phyloP scores from a whole-genome alignment of 2,888 invertebrate species.

The Amphipoea oculea region DNA sequence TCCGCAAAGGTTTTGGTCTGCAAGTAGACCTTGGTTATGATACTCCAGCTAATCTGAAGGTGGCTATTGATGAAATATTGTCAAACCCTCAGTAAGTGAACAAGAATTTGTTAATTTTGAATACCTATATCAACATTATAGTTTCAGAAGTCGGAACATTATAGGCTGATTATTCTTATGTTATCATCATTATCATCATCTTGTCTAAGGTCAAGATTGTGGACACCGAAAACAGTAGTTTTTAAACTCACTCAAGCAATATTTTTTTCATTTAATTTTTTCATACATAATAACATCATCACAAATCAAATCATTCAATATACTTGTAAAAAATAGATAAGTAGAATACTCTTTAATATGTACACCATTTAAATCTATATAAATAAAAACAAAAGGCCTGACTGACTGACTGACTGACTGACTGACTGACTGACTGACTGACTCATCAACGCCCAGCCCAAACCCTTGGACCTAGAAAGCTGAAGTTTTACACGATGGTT shows the following conservation, averaged over 20 bases:
- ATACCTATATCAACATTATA: background rate
- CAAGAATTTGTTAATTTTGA: background rate
- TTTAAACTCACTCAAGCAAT: no score
- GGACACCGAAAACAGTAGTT: background rate
- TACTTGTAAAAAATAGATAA: background rate
- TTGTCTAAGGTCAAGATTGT: background rate
- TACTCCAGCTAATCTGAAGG: conserved; percentile 69
- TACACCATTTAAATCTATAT: background rate
- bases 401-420: no score
- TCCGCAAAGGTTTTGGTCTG: conserved; percentile 73
- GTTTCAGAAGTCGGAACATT: background rate
- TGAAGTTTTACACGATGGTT: no score
- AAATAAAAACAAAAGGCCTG: no score
- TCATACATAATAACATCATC: background rate
- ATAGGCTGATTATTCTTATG: background rate
- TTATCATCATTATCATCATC: no score
- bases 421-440: no score
- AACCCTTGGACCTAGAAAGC: no score
- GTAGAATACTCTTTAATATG: background rate
- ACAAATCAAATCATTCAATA: background rate
- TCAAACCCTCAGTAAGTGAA: conserved; percentile 71
- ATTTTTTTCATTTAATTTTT: background rate
- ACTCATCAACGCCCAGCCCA: no score
- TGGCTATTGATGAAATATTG: conserved; percentile 73
- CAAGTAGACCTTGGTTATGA: conserved; percentile 71